These are phyloP conservation scores for Cetoscarus ocellatus DNA, from an alignment of 2,797 vertebrate species.

Conservation along the genomic window DNA sequence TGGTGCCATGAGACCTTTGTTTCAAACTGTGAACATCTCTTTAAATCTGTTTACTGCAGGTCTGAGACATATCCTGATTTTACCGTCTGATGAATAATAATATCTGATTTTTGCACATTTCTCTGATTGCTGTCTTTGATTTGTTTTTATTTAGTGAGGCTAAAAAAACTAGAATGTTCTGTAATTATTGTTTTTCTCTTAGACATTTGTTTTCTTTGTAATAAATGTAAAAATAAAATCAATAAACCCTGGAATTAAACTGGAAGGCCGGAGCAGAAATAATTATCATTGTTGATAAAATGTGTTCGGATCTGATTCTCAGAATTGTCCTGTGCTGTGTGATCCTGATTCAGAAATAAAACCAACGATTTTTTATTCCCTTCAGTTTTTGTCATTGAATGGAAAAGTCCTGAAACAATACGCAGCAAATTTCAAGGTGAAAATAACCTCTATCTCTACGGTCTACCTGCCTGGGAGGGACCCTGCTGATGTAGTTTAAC, in stretches of 20 bases:
- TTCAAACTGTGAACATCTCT: constrained; percentile 21
- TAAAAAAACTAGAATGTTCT: constrained; percentile 66
- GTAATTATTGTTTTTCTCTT: constrained; percentile 7
- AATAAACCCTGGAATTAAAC: constrained; percentile 18
- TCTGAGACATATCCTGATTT: constrained; percentile 31
- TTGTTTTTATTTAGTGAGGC: constrained; percentile 37
- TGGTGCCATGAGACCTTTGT: constrained; percentile 48
- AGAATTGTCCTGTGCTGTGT: constrained; percentile 7
- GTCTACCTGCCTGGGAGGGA: too few relatives aligned
- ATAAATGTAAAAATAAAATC: constrained; percentile 25
- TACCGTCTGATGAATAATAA: constrained; percentile 26
- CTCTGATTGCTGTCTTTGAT: constrained; percentile 52
- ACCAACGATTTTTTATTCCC: constrained; percentile 24
- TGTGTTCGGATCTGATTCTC: constrained; percentile 25
- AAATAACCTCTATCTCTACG: too few relatives aligned
- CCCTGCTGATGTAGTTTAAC: too few relatives aligned
- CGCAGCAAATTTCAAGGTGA: too few relatives aligned
- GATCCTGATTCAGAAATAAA: constrained; percentile 65
- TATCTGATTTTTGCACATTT: constrained; percentile 68
- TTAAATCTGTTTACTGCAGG: constrained; percentile 55
- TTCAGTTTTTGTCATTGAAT: background rate
- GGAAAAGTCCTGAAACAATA: too few relatives aligned
- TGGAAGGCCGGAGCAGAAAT: background rate
- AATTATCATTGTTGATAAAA: constrained; percentile 9
- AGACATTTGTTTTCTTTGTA: constrained; percentile 7